Evolutionary conservation across 1,140 invertebrate genomes (phyloP).

Genomic region (Charaxes varanes): DNA sequence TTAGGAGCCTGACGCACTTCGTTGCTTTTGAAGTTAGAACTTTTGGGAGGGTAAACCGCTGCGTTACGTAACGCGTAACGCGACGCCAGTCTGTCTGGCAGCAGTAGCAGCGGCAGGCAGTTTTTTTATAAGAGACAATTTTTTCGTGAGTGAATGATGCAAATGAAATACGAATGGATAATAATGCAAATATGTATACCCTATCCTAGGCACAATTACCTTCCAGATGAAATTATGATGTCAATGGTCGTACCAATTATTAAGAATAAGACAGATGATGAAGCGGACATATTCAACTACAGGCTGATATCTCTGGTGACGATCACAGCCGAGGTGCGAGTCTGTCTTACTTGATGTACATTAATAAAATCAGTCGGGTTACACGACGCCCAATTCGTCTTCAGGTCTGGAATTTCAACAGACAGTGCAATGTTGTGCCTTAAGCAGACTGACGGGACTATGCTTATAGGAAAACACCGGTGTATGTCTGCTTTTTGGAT

Average conservation of each 20-base stretch:
- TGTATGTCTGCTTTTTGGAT: too few species aligned
- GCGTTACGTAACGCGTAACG: too few species aligned
- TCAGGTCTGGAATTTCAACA: neutral
- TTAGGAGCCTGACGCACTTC: conserved; percentile 3
- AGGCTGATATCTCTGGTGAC: conserved; percentile 11
- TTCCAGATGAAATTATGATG: conserved; percentile 10
- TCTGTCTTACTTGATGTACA: neutral
- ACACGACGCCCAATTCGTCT: neutral
- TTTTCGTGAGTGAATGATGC: too few species aligned
- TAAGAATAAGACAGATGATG: conserved; percentile 3
- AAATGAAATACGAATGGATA: too few species aligned
- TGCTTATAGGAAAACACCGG: conserved; percentile 2
- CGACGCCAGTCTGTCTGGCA: too few species aligned
- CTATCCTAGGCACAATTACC: conserved; percentile 6
- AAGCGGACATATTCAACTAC: conserved; percentile 3
- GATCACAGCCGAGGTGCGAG: conserved; percentile 5
- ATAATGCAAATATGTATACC: too few species aligned
- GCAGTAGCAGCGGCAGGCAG: too few species aligned
- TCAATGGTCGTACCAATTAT: conserved; percentile 13
- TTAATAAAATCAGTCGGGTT: too few species aligned
- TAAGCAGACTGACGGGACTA: conserved; percentile 1
- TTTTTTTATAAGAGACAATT: too few species aligned
- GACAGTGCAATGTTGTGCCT: conserved; percentile 3
- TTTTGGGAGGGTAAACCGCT: too few species aligned
- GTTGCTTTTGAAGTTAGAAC: too few species aligned